These are phyloP conservation scores for Apomyelois bistriatella DNA, from an alignment of 2,888 invertebrate genomes.

Conservation along the genomic window DNA sequence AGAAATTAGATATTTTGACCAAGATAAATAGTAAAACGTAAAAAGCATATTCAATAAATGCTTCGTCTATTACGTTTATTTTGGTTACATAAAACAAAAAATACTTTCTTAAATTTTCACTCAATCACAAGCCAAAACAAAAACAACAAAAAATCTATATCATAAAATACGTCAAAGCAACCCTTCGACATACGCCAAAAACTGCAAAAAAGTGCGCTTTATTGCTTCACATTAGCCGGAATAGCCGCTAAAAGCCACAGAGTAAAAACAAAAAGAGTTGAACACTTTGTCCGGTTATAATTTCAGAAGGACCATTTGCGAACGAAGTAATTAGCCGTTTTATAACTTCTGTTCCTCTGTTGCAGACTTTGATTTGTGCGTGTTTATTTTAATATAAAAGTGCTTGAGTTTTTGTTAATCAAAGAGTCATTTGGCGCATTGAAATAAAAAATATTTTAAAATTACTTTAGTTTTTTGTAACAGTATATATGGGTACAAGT, in stretches of 20 bases:
- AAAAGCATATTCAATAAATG: too few relatives aligned
- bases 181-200: not conserved
- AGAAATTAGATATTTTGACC: too few relatives aligned
- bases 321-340: conserved; percentile 2
- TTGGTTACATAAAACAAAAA: too few relatives aligned
- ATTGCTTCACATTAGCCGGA: conserved; percentile 1
- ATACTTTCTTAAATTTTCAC: not conserved
- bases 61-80: too few relatives aligned
- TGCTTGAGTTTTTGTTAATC: not conserved
- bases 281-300: conserved; percentile 5
- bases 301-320: not conserved
- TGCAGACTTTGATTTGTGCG: conserved; percentile 6
- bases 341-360: not conserved
- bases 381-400: not conserved
- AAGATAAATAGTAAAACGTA: too few relatives aligned
- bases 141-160: not conserved
- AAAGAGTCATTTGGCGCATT: too few relatives aligned
- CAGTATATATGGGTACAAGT: too few relatives aligned
- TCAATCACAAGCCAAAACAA: not conserved
- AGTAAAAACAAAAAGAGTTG: not conserved
- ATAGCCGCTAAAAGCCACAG: not conserved
- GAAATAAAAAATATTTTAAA: too few relatives aligned
- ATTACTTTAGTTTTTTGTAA: too few relatives aligned
- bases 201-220: not conserved
- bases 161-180: not conserved